These are phyloP conservation scores for Drosophila bocki DNA, from an alignment of 1,140 invertebrate species.

Conservation along the genomic window DNA sequence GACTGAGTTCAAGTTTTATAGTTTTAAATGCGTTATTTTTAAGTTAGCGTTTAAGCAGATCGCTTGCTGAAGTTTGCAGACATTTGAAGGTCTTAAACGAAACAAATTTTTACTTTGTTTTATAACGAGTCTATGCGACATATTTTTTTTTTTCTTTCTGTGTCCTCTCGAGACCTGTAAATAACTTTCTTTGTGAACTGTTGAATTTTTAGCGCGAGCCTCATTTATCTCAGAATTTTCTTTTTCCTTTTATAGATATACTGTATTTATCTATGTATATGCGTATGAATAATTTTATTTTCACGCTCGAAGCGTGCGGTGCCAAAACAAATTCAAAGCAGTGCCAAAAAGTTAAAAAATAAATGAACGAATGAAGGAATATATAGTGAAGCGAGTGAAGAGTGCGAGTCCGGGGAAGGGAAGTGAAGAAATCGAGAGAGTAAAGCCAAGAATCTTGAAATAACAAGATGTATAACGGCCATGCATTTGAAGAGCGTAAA, in stretches of 20 bases:
- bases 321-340: constrained; percentile 79
- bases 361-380: constrained; percentile 18
- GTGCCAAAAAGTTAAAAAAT: constrained; percentile 68
- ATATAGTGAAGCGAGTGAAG: constrained; percentile 6
- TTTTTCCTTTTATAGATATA: constrained; percentile 43
- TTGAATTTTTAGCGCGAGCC: constrained; percentile 40
- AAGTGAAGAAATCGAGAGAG: constrained; percentile 5
- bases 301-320: constrained; percentile 77
- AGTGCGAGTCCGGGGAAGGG: background rate
- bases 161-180: constrained; percentile 49
- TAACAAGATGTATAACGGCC: background rate
- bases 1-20: constrained; percentile 79
- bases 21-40: constrained; percentile 45
- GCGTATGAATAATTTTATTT: constrained; percentile 57
- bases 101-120: background rate
- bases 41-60: constrained; percentile 28
- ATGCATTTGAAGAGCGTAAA: background rate
- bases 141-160: constrained; percentile 23
- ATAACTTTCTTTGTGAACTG: constrained; percentile 65
- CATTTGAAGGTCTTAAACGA: constrained; percentile 12
- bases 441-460: background rate
- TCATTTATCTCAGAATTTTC: constrained; percentile 27
- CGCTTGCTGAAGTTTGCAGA: constrained; percentile 49
- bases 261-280: constrained; percentile 45
- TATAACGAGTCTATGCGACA: background rate